Conservation (phyloP, 1,140 invertebrate species). For the Hypsibius dujardini region DNA sequence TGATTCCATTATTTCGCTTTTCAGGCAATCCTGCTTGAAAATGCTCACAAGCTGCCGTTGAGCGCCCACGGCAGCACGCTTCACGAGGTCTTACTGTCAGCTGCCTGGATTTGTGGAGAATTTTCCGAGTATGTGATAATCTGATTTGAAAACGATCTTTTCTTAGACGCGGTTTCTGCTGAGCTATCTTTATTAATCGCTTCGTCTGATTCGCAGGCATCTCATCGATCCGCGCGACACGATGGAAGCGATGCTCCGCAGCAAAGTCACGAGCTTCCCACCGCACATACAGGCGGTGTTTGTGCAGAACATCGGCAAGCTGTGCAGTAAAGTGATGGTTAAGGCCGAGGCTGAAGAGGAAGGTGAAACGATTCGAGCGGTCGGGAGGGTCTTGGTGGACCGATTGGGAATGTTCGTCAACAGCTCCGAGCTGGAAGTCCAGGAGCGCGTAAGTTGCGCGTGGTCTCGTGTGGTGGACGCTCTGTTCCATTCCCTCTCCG, state of each 20-base stretch:
- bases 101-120: constrained; percentile 96
- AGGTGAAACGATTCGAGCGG: constrained; percentile 39
- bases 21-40: constrained; percentile 56
- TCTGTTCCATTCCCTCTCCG: constrained; percentile 3
- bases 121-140: constrained; percentile 57
- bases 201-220: constrained; percentile 40
- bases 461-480: neutral
- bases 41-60: constrained; percentile 42
- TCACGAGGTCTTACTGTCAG: constrained; percentile 59
- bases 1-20: too few species aligned
- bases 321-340: constrained; percentile 57
- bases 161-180: constrained; percentile 21
- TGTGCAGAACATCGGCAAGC: constrained; percentile 86
- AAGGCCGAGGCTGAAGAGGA: constrained; percentile 44
- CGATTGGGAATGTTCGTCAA: constrained; percentile 66
- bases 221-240: constrained; percentile 56
- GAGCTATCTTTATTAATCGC: too few species aligned
- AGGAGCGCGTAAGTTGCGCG: constrained; percentile 67
- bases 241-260: constrained; percentile 60
- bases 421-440: constrained; percentile 81
- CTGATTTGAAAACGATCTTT: constrained; percentile 14
- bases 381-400: constrained; percentile 49
- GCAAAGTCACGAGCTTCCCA: constrained; percentile 58
- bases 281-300: constrained; percentile 89
- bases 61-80: constrained; percentile 43